Evolutionary conservation across 1,140 invertebrate species (phyloP).

Genomic region (Medauroidea extradentata): DNA sequence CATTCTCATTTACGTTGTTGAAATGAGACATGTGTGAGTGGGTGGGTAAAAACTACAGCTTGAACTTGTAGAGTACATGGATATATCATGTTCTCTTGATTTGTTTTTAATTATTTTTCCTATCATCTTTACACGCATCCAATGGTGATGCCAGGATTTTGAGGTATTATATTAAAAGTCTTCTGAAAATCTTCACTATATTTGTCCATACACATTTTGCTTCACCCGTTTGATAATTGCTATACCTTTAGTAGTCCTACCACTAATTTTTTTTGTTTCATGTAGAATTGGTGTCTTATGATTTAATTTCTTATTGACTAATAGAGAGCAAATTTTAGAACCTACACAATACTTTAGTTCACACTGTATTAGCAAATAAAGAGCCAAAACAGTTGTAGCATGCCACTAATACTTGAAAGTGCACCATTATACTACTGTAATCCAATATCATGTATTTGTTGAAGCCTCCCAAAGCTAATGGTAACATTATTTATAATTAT

Average conservation of each 20-base stretch:
- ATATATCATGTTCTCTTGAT: slow-evolving; percentile 4
- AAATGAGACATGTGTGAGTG: too few relatives aligned
- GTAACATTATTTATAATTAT: too few relatives aligned
- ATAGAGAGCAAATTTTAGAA: too few relatives aligned
- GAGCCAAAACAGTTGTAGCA: slow-evolving; percentile 1
- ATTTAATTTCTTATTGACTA: background rate
- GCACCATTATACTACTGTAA: background rate
- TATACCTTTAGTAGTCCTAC: too few relatives aligned
- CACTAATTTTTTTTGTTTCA: background rate
- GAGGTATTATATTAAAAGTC: slow-evolving; percentile 50
- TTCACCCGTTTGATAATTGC: background rate
- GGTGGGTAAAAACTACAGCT: slow-evolving; percentile 6
- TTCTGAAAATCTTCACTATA: background rate
- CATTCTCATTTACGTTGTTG: too few relatives aligned
- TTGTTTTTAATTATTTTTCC: slow-evolving; percentile 34
- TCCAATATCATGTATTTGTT: background rate
- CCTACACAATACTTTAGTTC: too few relatives aligned
- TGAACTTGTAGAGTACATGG: too few relatives aligned
- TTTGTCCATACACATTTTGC: slow-evolving; percentile 11
- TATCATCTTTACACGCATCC: slow-evolving; percentile 47
- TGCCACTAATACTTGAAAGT: slow-evolving; percentile 1
- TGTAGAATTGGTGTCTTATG: slow-evolving; percentile 7
- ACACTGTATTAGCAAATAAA: slow-evolving; percentile 9
- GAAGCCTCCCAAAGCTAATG: too few relatives aligned
- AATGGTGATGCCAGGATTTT: slow-evolving; percentile 54